Percentiles rank a stretch among this genome's conserved stretches.
Conservation (phyloP, 2,113 vertebrate genomes). For the Leucopternis melanops region DNA sequence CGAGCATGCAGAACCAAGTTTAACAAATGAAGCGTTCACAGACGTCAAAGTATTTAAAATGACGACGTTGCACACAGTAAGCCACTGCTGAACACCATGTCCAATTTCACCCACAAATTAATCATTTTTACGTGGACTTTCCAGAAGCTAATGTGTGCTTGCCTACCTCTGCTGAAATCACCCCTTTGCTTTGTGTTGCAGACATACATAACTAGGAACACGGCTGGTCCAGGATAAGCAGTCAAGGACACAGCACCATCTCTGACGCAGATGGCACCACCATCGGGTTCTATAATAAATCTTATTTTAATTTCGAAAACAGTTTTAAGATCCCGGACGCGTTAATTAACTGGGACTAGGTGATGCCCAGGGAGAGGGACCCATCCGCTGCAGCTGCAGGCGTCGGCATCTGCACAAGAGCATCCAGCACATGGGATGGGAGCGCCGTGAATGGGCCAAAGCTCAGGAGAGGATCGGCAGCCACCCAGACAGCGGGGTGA, state of each 20-base stretch:
- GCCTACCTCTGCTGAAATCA: not conserved
- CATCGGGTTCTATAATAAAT: not conserved
- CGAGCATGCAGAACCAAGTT: not conserved
- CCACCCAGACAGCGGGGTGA: not conserved
- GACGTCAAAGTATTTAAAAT: not conserved
- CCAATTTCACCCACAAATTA: not conserved
- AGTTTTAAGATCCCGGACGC: not conserved
- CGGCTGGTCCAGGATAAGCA: not conserved
- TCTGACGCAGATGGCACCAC: not conserved
- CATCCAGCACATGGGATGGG: fast-evolving
- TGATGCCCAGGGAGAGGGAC: not conserved
- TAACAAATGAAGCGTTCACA: not conserved
- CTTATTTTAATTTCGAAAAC: not conserved
- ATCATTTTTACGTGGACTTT: not conserved
- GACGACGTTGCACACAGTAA: not conserved
- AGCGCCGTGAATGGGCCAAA: not conserved
- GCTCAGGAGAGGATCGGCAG: not conserved
- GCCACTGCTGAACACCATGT: not conserved
- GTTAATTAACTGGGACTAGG: not conserved
- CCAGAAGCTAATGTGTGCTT: fast-evolving
- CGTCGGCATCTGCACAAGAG: fast-evolving
- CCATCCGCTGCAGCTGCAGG: fast-evolving
- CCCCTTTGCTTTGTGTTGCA: not conserved
- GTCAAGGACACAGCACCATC: not conserved
- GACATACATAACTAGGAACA: not conserved